Evolutionary conservation across 1,140 invertebrate genomes (phyloP).

Genomic region (Rhagoletis zephyria): DNA sequence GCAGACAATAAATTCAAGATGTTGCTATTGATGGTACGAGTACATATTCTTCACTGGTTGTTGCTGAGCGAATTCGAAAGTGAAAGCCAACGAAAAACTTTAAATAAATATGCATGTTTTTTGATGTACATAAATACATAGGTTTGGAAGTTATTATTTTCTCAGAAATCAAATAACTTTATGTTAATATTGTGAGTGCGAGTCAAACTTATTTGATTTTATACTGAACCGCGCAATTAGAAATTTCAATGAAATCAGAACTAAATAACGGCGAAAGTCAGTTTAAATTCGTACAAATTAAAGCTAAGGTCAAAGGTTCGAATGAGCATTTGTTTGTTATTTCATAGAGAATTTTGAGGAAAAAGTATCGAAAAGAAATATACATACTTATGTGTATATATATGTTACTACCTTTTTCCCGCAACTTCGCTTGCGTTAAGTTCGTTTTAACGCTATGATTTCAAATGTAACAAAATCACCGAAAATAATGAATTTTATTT

Average conservation of each 20-base stretch:
- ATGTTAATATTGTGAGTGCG: neutral
- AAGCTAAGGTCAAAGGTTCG: no score
- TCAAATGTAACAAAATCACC: no score
- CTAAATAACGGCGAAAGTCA: neutral
- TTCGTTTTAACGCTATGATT: no score
- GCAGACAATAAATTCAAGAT: slow-evolving; percentile 32
- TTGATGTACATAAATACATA: no score
- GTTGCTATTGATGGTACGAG: slow-evolving; percentile 23
- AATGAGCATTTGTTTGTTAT: no score
- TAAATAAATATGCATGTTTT: neutral
- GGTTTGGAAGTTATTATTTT: neutral
- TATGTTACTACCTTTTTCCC: no score
- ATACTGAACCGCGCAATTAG: neutral
- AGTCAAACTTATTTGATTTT: neutral
- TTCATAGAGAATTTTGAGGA: no score
- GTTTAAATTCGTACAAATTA: neutral
- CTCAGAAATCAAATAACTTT: neutral
- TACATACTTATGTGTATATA: no score
- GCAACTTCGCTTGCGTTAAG: no score
- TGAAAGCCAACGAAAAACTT: no score
- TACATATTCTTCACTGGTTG: neutral
- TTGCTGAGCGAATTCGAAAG: neutral
- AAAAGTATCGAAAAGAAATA: no score
- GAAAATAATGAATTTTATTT: no score
- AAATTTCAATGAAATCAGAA: neutral